phyloP scores from a whole-genome alignment of 2,113 vertebrate genomes.

The Chunga burmeisteri region DNA sequence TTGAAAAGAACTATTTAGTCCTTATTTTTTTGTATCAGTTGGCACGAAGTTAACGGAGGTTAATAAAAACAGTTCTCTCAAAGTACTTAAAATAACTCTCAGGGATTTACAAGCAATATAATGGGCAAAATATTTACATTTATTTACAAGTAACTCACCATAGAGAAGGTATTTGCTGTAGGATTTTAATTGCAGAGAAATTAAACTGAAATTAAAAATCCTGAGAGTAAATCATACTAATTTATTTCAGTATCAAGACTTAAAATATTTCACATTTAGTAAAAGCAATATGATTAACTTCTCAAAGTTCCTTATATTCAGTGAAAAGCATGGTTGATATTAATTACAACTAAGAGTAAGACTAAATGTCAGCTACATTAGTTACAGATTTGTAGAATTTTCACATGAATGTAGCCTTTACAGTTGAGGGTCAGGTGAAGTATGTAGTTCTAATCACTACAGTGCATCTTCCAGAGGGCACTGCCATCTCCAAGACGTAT shows the following conservation, averaged over 20 bases:
- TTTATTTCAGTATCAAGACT: background rate
- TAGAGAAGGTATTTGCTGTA: background rate
- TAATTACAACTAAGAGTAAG: background rate
- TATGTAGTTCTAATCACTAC: rapidly evolving
- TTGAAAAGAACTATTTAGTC: background rate
- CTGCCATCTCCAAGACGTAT: background rate
- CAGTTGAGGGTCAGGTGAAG: background rate
- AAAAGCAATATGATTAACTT: background rate
- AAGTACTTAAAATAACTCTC: background rate
- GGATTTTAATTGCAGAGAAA: background rate
- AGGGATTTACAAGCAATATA: background rate
- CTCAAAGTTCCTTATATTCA: background rate
- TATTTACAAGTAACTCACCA: background rate
- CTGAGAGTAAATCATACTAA: background rate
- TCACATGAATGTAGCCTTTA: background rate
- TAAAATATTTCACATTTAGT: background rate
- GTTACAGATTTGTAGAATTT: background rate
- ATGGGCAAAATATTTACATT: background rate
- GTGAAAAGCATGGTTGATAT: background rate
- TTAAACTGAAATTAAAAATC: background rate
- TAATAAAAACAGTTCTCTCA: background rate
- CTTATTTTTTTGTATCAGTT: background rate
- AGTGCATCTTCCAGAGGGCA: background rate
- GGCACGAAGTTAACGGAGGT: background rate
- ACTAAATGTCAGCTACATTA: background rate